Base-by-base conservation (phyloP, 2,888 invertebrate species). In the Lasioglossum figueresi region DNA sequence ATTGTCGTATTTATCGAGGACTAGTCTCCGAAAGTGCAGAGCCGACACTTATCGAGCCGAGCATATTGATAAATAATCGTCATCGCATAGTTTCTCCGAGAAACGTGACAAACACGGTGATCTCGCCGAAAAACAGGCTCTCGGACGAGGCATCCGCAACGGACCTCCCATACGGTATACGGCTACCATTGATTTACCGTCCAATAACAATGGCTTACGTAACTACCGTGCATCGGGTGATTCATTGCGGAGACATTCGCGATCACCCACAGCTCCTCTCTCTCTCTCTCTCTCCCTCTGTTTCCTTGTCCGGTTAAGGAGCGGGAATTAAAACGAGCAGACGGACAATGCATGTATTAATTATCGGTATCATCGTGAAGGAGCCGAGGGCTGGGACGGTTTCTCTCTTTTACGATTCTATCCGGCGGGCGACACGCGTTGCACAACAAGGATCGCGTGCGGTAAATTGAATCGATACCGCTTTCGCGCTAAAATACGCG, bases 391-490 rank as follows among this genome's bases (percentile, higher is more conserved):
- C 1, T n/a, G 8, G 4, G 10, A 10, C 4, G 37, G 84, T 78
- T 59, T 59, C 81, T 37, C 81, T 37, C 75, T n/a, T 80, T 72
- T 52, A 74, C 70, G 31, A 74, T 75, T 72, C 71, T 43, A 80
- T 72, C 78, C 59, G 6, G 37, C 23, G 27, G 31, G 27, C n/a
- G 40, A 56, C 45, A 68, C 37, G 43, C 43, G 70, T 75, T 74
- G 74, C 84, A 31, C 52, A 71, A 83, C 77, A 31, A 43, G 56
- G 76, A 76, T 79, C 76, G 82, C 82, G 82, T 85, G 76, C 34
- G 80, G 85, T 82, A 86, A 82, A 86, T 85, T 82, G 86, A 77
- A 74, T 85, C 76, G 86, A 83, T 83, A 73, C 84, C 59, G 56
- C 68, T 78, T 72, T 59, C 43, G 43, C 66, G 68, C 31, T 76